Conservation (phyloP, 2,888 invertebrate genomes). For the Parapristionchus giblindavisi region DNA sequence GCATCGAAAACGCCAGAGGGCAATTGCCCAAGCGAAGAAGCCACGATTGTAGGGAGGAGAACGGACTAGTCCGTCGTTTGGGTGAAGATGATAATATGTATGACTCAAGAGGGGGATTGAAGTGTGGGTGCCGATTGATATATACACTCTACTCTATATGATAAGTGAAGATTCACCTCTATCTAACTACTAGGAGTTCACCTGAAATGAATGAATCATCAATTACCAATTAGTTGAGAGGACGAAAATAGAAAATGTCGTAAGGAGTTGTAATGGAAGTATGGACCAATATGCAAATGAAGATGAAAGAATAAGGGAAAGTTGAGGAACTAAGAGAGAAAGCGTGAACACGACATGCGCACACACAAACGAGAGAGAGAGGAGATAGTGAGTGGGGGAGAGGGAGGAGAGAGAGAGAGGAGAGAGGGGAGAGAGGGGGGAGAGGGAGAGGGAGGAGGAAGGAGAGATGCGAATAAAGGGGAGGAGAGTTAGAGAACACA, state of each 20-base stretch:
- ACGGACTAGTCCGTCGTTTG: not conserved
- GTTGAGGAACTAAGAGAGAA: not conserved
- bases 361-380: not conserved
- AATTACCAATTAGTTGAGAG: too few species aligned
- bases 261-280: not conserved
- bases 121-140: too few species aligned
- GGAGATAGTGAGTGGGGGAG: not conserved
- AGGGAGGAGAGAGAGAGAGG: not conserved
- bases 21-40: too few species aligned
- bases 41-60: too few species aligned
- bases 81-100: not conserved
- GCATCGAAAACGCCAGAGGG: too few species aligned
- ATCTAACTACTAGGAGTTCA: too few species aligned
- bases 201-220: too few species aligned
- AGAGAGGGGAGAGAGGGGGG: not conserved
- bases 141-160: too few species aligned
- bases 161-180: too few species aligned
- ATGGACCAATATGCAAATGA: conserved; percentile 1
- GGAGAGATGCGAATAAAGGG: conserved; percentile 17
- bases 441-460: conserved; percentile 4
- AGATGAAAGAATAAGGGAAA: not conserved
- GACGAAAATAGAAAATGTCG: conserved; percentile 2
- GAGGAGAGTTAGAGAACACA: conserved; percentile 4
- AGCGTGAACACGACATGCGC: not conserved
- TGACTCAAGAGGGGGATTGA: too few species aligned